Conservation (phyloP, 2,888 invertebrate species). For the Miltochrista miniata region DNA sequence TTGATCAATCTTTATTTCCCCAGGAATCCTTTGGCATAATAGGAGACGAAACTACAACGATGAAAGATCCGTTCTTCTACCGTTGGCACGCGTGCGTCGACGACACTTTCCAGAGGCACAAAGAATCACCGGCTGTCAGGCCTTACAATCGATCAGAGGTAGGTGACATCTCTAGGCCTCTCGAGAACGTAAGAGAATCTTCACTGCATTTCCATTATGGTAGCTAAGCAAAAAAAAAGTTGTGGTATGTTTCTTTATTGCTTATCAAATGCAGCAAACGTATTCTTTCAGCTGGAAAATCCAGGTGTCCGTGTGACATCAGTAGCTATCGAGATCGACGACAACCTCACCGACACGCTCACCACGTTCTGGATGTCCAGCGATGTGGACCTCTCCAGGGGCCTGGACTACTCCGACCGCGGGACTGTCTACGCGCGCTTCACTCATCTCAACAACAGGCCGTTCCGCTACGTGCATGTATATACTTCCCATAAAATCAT, state of each 20-base stretch:
- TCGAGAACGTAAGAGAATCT: too few relatives aligned
- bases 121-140: slow-evolving; percentile 72
- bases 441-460: slow-evolving; percentile 90
- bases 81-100: slow-evolving; percentile 93
- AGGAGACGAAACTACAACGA: slow-evolving; percentile 92
- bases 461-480: slow-evolving; percentile 85
- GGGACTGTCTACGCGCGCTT: slow-evolving; percentile 88
- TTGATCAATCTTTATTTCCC: slow-evolving; percentile 3
- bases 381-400: slow-evolving; percentile 90
- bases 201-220: too few relatives aligned
- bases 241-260: too few relatives aligned
- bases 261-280: too few relatives aligned
- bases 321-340: slow-evolving; percentile 71
- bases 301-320: slow-evolving; percentile 82
- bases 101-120: slow-evolving; percentile 88
- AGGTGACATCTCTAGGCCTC: neutral
- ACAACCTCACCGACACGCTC: slow-evolving; percentile 81
- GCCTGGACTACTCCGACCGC: slow-evolving; percentile 89
- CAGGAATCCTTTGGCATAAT: slow-evolving; percentile 91
- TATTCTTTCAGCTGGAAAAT: slow-evolving; percentile 79
- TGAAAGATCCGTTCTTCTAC: slow-evolving; percentile 94
- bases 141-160: slow-evolving; percentile 72
- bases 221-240: too few relatives aligned
- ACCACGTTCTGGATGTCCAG: slow-evolving; percentile 92
- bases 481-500: neutral